Conservation (phyloP, 2,113 vertebrate genomes). For the Entomyzon cyanotis region DNA sequence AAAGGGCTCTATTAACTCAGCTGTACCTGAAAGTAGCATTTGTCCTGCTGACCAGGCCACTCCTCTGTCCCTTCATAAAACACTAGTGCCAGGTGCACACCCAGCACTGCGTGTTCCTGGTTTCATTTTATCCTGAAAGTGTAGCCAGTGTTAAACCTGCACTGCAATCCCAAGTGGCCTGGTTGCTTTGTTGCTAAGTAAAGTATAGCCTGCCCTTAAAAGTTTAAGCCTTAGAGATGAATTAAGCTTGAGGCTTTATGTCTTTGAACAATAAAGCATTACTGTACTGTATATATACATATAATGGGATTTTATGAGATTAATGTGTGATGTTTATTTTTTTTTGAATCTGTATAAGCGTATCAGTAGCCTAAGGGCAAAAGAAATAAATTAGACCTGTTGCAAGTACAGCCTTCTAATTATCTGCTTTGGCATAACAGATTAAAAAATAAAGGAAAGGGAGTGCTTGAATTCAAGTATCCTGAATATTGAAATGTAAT, state of each 20-base stretch:
- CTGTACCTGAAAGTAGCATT: background rate
- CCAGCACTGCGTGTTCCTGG: background rate
- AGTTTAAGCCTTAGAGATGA: background rate
- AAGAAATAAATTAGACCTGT: background rate
- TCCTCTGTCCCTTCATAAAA: background rate
- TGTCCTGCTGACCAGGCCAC: background rate
- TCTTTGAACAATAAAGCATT: background rate
- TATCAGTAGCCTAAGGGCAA: background rate
- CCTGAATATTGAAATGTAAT: background rate
- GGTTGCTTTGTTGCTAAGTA: background rate
- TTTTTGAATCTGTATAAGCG: background rate
- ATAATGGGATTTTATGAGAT: background rate
- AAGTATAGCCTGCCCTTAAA: background rate
- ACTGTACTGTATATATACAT: background rate
- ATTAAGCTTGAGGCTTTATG: background rate
- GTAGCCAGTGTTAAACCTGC: background rate
- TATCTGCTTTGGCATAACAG: background rate
- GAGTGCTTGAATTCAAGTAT: background rate
- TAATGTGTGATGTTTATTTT: background rate
- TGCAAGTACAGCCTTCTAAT: background rate
- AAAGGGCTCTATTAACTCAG: background rate
- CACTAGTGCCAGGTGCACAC: background rate
- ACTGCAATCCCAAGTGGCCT: background rate
- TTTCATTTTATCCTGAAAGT: background rate
- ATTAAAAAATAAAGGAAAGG: background rate